Evolutionary conservation across 2,888 invertebrate species (phyloP), one percentile per base, ranked within the genome.

Genomic region (Branchipolynoe longqiensis): DNA sequence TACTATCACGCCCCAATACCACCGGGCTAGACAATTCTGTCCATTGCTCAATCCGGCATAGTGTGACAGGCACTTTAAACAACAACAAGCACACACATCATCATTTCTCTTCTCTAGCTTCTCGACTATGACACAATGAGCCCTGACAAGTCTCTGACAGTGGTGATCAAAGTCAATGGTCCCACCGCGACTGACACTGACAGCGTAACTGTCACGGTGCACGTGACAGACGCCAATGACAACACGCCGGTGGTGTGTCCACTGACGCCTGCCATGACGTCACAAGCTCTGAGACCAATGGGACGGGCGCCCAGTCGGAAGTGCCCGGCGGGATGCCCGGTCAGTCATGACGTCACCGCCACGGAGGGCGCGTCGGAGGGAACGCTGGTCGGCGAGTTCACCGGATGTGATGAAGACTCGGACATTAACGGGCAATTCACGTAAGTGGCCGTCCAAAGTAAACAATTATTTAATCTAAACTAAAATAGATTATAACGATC

Each of bases 151-250:
- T 59, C 31, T 18, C 86, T 85, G 40, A 74, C 58, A 8, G 86
- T 88, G 74, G 74, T 41, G 8, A 85, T 88, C 48, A 40, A 64
- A 18, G 88, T 86, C 14, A 28, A 36, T n/a, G 88, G 88, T 41
- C 85, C 86, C 8, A 64, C 48, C 6, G 18, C 54, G 1, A 31
- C n/a, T 18, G 64, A 73, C 54, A n/a, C 40, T 0, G 86, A 82
- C 59, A 73, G 62, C 1, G 85, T 85, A 28, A 25, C 28, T 6
- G 82, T 89, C 41, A 78, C 40, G 0, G 64, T 89, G 33, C 78
- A n/a, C 31, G 54, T 89, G 84, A 98, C 97, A 94, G 98, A 98
- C 94, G 98, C 98, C 93, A 99, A 99, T 95, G 98, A 99, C 95
- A 98, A 99, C 94, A 97, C 97, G 12, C 99, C 99, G 25, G 96